Percentiles rank a stretch among this genome's conserved stretches.
Evolutionary conservation across 2,113 vertebrate genomes (phyloP).

Genomic region (Leiothrix lutea): DNA sequence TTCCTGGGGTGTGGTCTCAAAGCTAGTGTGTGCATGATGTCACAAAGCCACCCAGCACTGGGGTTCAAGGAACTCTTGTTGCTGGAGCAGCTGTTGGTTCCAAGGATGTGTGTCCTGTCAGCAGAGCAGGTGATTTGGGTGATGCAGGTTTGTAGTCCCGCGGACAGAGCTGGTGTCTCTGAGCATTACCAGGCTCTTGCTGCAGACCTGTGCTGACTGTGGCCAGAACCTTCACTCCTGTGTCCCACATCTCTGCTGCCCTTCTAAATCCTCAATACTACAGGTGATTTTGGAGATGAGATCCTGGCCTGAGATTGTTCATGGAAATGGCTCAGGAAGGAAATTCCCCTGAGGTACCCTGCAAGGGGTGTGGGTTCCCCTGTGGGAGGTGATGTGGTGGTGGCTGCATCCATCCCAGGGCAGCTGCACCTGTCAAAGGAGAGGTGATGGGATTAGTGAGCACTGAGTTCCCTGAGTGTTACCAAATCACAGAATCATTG

Average conservation of each 20-base stretch:
- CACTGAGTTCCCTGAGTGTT: background rate
- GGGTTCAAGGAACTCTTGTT: background rate
- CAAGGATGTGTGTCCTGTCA: background rate
- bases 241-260: background rate
- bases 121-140: constrained; percentile 17
- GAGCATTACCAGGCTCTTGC: background rate
- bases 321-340: background rate
- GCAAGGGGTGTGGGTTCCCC: too few species aligned
- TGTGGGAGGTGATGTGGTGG: background rate
- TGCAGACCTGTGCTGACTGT: background rate
- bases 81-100: background rate
- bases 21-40: background rate
- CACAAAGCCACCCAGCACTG: background rate
- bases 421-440: background rate
- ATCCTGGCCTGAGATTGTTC: background rate
- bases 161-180: background rate
- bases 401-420: background rate
- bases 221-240: background rate
- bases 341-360: background rate
- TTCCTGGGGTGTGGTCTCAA: fast-evolving
- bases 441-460: background rate
- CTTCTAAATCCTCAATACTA: background rate
- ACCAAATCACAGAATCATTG: background rate
- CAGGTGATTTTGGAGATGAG: background rate
- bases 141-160: background rate